phyloP scores from a whole-genome alignment of 2,888 invertebrate genomes.

The Herminia tarsipennalis region DNA sequence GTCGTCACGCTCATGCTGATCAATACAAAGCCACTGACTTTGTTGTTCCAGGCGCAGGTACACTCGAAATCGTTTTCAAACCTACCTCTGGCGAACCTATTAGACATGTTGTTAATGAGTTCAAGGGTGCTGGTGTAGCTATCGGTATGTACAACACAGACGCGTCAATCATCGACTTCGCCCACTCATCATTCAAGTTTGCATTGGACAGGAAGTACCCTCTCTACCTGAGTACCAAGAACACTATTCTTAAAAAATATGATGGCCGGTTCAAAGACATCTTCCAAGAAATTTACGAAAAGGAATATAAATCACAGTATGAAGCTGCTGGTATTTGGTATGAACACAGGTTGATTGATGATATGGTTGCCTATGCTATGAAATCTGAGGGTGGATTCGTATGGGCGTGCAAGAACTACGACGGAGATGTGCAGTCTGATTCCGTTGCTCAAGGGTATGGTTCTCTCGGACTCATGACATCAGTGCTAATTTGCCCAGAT shows the following conservation, averaged over 20 bases:
- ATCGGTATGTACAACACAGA: conserved; percentile 99
- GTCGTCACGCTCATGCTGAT: conserved; percentile 99
- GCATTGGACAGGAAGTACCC: conserved; percentile 95
- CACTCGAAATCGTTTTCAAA: conserved; percentile 93
- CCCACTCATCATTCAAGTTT: conserved; percentile 96
- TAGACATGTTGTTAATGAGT: conserved; percentile 92
- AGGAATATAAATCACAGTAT: conserved; percentile 93
- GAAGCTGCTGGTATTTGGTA: conserved; percentile 97
- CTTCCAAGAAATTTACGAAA: conserved; percentile 97
- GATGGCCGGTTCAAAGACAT: conserved; percentile 99
- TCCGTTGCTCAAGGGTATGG: conserved; percentile 99
- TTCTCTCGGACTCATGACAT: conserved; percentile 99
- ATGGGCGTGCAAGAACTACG: conserved; percentile 99
- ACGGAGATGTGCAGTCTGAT: conserved; percentile 99
- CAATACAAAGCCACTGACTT: conserved; percentile 99
- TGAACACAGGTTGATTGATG: conserved; percentile 99
- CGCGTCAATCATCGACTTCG: conserved; percentile 96
- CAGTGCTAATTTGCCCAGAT: conserved; percentile 98
- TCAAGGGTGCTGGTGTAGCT: conserved; percentile 95
- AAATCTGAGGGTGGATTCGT: conserved; percentile 99
- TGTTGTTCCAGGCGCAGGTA: conserved; percentile 96
- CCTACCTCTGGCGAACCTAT: conserved; percentile 88
- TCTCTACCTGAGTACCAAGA: conserved; percentile 97
- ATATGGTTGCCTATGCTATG: conserved; percentile 99
- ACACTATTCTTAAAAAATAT: conserved; percentile 98